Base-by-base conservation (phyloP, 2,113 vertebrate species). In the Engystomops pustulosus region DNA sequence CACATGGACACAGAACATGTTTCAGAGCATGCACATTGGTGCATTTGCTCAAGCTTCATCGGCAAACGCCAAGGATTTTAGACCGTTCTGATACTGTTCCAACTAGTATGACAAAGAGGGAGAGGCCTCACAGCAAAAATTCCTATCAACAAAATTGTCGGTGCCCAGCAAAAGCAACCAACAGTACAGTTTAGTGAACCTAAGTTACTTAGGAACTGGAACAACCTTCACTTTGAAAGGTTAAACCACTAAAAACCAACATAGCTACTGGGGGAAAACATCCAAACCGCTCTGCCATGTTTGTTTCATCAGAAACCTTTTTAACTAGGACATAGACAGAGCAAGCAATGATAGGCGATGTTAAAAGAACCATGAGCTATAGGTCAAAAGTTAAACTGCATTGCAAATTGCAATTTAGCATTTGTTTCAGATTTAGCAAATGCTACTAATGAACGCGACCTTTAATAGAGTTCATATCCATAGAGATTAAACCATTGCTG, bases 401-500 rank as follows among this genome's bases (percentile, higher is more conserved):
- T 8, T 86, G 68, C 45, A 89, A 87, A 88, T 25, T 85, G 2
- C 47, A 88, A 87, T 85, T 85, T 81, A 85, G 81, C 51, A 87
- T 87, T 89, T 88, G 25, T 84, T 90, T 87, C 18, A 87, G 68
- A 17, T 68, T 89, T 86, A 81, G 76, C 81, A 88, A 89, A 88
- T 30, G 62, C 1, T 25, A 78, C 25, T 88, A 90, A 91, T 74
- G 86, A 91, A 87, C 51, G 1, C 89, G 81, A 88, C 70, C 87
- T 89, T 88, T 91, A 90, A 70, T 85, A 82, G 69, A 71, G 87
- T 89, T 90, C 85, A 17, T 86, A 90, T 49, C 60, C 86, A 23
- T 81, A 71, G 75, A 87, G 81, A 92, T 89, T 86, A 89, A 87
- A 86, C 77, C 86, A 92, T 88, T 90, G 85, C 83, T 90, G 87